Percentiles rank a stretch among this genome's conserved stretches.
phyloP scores from a whole-genome alignment of 2,888 invertebrate species.

The Idaea dimidiata region DNA sequence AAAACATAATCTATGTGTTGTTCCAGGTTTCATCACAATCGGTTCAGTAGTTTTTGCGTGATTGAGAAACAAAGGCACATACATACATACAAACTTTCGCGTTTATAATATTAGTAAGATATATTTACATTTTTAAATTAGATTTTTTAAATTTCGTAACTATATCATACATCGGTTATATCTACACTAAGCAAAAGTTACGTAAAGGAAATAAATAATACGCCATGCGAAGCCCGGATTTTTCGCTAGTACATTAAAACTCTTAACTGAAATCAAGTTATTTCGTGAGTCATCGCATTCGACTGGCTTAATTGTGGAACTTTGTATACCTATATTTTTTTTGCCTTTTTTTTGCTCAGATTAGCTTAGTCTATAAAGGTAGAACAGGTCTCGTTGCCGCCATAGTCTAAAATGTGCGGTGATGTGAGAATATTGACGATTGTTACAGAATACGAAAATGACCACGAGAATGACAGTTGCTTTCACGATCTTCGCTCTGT shows the following conservation, averaged over 20 bases:
- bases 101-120: too few species aligned
- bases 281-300: not conserved
- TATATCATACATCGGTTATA: too few species aligned
- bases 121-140: too few species aligned
- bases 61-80: too few species aligned
- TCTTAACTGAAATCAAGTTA: not conserved
- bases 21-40: too few species aligned
- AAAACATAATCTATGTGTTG: too few species aligned
- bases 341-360: not conserved
- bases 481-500: conserved; percentile 44
- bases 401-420: not conserved
- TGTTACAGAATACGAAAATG: conserved; percentile 44
- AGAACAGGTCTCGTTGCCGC: not conserved
- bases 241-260: not conserved
- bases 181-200: too few species aligned
- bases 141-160: too few species aligned
- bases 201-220: too few species aligned
- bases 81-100: too few species aligned
- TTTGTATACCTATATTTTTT: not conserved
- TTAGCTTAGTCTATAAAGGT: not conserved
- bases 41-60: too few species aligned
- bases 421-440: not conserved
- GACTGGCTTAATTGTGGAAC: not conserved
- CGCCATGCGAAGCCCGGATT: not conserved
- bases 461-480: conserved; percentile 53